Evolutionary conservation across 1,140 invertebrate genomes (phyloP).

Genomic region (Euura lappo): DNA sequence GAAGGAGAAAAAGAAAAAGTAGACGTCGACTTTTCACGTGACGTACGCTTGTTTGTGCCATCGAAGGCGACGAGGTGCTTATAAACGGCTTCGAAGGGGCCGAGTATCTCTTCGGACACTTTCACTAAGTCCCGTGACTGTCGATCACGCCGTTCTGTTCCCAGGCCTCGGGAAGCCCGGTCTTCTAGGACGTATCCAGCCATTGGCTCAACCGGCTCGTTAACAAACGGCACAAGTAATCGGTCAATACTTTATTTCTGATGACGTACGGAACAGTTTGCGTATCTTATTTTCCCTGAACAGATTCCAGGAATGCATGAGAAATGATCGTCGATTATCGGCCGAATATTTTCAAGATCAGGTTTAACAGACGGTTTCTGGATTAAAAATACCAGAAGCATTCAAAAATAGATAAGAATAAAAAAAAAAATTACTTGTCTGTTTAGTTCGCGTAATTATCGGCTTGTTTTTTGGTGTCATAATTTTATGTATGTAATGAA

Average conservation of each 20-base stretch:
- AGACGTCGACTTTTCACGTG: background rate
- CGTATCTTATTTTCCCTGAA: background rate
- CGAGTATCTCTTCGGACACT: conserved; percentile 30
- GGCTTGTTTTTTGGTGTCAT: too few relatives aligned
- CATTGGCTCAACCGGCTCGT: too few relatives aligned
- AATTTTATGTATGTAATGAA: too few relatives aligned
- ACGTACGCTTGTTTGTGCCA: background rate
- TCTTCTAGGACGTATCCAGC: too few relatives aligned
- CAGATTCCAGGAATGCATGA: background rate
- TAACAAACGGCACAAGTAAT: too few relatives aligned
- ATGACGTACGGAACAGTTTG: background rate
- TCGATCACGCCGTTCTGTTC: conserved; percentile 27
- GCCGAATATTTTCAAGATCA: too few relatives aligned
- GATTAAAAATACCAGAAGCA: too few relatives aligned
- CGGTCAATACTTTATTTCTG: background rate
- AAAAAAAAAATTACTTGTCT: too few relatives aligned
- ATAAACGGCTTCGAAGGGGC: background rate
- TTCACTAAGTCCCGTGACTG: conserved; percentile 47
- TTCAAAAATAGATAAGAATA: too few relatives aligned
- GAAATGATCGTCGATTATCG: background rate
- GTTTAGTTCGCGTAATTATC: too few relatives aligned
- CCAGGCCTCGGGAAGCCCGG: conserved; percentile 14
- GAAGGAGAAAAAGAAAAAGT: background rate
- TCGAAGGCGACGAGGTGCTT: background rate
- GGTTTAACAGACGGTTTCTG: too few relatives aligned